A percentile compares a stretch with the other conserved stretches of the same genome.
Evolutionary conservation across 1,140 invertebrate genomes (phyloP).

Genomic region (Frieseomelitta varia): DNA sequence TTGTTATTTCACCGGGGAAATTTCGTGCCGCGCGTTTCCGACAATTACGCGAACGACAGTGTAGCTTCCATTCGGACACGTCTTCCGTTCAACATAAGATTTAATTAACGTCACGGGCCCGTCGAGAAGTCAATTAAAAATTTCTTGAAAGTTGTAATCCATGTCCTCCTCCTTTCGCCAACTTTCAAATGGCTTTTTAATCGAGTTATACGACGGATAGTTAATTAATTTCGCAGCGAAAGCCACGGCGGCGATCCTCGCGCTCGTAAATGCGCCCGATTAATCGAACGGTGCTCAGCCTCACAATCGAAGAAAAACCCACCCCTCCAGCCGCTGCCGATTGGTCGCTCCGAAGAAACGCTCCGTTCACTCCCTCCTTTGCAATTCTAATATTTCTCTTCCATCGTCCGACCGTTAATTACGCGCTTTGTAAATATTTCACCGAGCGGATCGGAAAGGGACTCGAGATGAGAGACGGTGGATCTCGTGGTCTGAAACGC

Average conservation of each 20-base stretch:
- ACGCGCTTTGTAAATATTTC: not conserved
- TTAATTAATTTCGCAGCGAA: slow-evolving; percentile 24
- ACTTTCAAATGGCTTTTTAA: slow-evolving; percentile 33
- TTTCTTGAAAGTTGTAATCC: slow-evolving; percentile 17
- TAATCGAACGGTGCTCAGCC: slow-evolving; percentile 8
- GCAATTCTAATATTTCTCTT: slow-evolving; percentile 8
- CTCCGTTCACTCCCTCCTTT: too few relatives aligned
- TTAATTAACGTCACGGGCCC: slow-evolving; percentile 29
- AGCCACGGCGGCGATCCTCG: not conserved
- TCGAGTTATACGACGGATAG: slow-evolving; percentile 27
- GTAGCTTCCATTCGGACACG: too few relatives aligned
- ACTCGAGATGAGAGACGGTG: not conserved
- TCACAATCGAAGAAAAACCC: not conserved
- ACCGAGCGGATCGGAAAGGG: not conserved
- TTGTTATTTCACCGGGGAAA: too few relatives aligned
- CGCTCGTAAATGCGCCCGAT: not conserved
- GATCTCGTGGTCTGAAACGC: too few relatives aligned
- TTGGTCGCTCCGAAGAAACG: not conserved
- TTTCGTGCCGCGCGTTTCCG: too few relatives aligned
- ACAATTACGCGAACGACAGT: too few relatives aligned
- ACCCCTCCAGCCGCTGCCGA: not conserved
- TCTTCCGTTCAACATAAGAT: not conserved
- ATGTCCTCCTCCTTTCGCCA: not conserved
- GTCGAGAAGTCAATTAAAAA: slow-evolving; percentile 39
- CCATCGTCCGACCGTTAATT: not conserved